Base-by-base conservation (phyloP, 2,113 vertebrate species). In the Heloderma charlesbogerti region DNA sequence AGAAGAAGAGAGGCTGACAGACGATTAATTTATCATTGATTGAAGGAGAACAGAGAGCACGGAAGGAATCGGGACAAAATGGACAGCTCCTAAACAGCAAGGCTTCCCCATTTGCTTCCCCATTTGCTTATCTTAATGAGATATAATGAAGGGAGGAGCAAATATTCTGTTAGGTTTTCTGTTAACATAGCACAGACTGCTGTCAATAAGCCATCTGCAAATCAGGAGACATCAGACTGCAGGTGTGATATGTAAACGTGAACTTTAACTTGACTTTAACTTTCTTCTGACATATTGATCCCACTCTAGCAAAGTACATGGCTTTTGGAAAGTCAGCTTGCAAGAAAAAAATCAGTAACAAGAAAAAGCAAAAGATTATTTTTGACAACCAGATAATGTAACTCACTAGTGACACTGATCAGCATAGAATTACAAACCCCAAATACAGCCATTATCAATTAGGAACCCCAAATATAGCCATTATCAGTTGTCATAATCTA, bases 141-240 rank as follows among this genome's bases (percentile, higher is more conserved):
- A 77, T 74, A 84, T 66, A 89, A 91, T 88, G 79, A 85, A 82
- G 8, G n/a, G 22, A 8, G 66, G 31, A 89, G 79, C 37, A 88
- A 89, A 82, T 80, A n/a, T 63, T 48, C 25, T 84, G n/a, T n/a
- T n/a, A 81, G 20, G 1, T 83, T 89, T 83, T 74, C 66, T 74
- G 29, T 88, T 92, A 89, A 75, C 29, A 51, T 0, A 92, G 43
- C 9, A 90, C 57, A 91, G 88, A 86, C 79, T 31, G 54, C 5
- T 92, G 84, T 82, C 94, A 93, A 79, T 57, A 86, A 92, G 66
- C 29, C 40, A 87, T 87, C 89, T 88, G 84, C 88, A 89, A 91
- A 91, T 88, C 86, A 93, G 54, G 40, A 91, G 86, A 72, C 22
- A n/a, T 31, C 72, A 93, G 51, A 45, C 27, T 3, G 45, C 67